These are phyloP conservation scores for Drosophila micromelanica DNA, from an alignment of 1,140 invertebrate genomes.

Conservation along the genomic window DNA sequence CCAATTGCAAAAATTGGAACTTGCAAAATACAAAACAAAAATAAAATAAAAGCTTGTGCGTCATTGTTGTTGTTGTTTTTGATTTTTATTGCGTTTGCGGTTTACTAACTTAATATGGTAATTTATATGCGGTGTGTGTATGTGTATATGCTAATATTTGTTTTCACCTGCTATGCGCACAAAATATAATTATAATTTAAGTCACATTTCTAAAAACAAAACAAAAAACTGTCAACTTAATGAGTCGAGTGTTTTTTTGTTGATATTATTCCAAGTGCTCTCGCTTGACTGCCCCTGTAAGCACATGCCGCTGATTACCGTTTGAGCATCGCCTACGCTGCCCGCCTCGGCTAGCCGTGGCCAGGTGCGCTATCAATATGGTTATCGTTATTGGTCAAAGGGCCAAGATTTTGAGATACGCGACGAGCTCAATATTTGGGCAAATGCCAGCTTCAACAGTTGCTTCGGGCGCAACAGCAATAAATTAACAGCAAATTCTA, in stretches of 20 bases:
- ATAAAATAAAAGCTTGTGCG: constrained; percentile 22
- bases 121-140: constrained; percentile 44
- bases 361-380: constrained; percentile 27
- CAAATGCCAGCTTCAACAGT: constrained; percentile 41
- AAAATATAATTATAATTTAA: constrained; percentile 67
- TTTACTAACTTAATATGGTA: constrained; percentile 66
- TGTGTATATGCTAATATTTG: constrained; percentile 38
- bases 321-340: constrained; percentile 42
- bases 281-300: constrained; percentile 54
- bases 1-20: constrained; percentile 20
- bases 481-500: constrained; percentile 44
- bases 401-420: constrained; percentile 14
- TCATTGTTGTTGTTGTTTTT: constrained; percentile 21
- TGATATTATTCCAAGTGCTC: constrained; percentile 20
- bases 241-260: not conserved
- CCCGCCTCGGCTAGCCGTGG: not conserved
- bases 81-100: constrained; percentile 22
- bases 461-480: constrained; percentile 32
- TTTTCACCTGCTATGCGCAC: constrained; percentile 53
- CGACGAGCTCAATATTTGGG: constrained; percentile 13
- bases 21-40: constrained; percentile 9
- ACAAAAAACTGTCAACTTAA: not conserved
- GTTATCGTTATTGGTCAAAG: constrained; percentile 26
- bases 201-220: constrained; percentile 61
- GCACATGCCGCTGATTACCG: constrained; percentile 59